phyloP scores from a whole-genome alignment of 2,113 vertebrate genomes.

The Oreotragus oreotragus region DNA sequence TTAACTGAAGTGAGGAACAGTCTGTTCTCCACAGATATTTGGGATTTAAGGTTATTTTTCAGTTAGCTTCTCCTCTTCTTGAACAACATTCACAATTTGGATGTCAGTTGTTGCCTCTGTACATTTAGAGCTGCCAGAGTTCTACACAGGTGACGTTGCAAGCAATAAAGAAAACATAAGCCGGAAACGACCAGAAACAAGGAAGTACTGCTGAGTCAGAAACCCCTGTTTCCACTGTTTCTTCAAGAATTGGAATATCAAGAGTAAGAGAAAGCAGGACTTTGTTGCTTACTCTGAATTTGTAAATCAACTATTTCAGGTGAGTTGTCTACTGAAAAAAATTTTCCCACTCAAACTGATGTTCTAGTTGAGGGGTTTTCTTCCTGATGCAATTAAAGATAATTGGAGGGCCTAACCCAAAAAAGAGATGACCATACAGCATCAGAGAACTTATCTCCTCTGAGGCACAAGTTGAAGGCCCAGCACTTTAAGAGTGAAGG shows the following conservation, averaged over 20 bases:
- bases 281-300: neutral
- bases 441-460: neutral
- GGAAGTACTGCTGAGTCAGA: neutral
- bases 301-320: neutral
- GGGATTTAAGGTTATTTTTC: neutral
- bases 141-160: neutral
- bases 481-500: neutral
- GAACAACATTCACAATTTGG: neutral
- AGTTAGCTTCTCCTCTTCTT: neutral
- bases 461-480: neutral
- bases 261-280: neutral
- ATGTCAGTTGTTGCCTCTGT: neutral
- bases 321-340: neutral
- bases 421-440: neutral
- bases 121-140: neutral
- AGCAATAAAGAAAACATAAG: neutral
- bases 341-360: neutral
- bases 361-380: neutral
- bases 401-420: neutral
- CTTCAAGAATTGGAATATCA: neutral
- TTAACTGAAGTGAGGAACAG: neutral
- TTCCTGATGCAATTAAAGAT: neutral
- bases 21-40: constrained; percentile 10
- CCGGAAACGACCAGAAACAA: neutral
- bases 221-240: neutral